Evolutionary conservation across 1,140 invertebrate genomes (phyloP).

Genomic region (Patella vulgata): DNA sequence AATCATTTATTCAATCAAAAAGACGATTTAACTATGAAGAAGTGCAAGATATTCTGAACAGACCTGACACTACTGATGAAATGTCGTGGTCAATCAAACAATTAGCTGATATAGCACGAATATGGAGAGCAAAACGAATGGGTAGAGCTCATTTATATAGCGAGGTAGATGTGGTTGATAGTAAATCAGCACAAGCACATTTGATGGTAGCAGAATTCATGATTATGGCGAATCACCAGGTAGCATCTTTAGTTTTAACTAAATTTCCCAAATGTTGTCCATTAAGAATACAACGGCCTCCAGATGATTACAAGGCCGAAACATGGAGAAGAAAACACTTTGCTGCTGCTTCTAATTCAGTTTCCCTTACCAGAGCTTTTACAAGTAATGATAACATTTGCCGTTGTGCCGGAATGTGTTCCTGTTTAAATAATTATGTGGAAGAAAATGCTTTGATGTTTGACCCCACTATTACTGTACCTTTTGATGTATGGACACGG

Average conservation of each 20-base stretch:
- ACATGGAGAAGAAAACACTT: constrained; percentile 49
- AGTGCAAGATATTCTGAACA: constrained; percentile 8
- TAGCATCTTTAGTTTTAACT: constrained; percentile 46
- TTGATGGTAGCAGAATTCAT: constrained; percentile 50
- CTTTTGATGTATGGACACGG: constrained; percentile 37
- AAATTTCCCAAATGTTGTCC: constrained; percentile 44
- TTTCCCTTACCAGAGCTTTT: constrained; percentile 54
- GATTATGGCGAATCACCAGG: constrained; percentile 50
- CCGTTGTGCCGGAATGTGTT: constrained; percentile 49
- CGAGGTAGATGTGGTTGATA: constrained; percentile 29
- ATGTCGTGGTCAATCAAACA: constrained; percentile 51
- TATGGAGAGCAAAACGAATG: constrained; percentile 46
- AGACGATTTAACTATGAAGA: constrained; percentile 44
- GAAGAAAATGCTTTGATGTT: constrained; percentile 37
- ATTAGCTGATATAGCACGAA: constrained; percentile 44
- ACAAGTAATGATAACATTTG: constrained; percentile 40
- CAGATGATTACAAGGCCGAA: constrained; percentile 33
- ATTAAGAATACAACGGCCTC: constrained; percentile 42
- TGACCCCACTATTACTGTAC: constrained; percentile 37
- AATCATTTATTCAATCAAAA: constrained; percentile 49
- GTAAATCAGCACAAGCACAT: constrained; percentile 34
- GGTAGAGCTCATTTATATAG: constrained; percentile 48
- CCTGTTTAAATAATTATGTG: constrained; percentile 51
- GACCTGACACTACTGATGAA: constrained; percentile 30
- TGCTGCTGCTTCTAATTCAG: constrained; percentile 50